Conservation (phyloP, 2,888 invertebrate genomes). For the Eueremaeus valkanovi region DNA sequence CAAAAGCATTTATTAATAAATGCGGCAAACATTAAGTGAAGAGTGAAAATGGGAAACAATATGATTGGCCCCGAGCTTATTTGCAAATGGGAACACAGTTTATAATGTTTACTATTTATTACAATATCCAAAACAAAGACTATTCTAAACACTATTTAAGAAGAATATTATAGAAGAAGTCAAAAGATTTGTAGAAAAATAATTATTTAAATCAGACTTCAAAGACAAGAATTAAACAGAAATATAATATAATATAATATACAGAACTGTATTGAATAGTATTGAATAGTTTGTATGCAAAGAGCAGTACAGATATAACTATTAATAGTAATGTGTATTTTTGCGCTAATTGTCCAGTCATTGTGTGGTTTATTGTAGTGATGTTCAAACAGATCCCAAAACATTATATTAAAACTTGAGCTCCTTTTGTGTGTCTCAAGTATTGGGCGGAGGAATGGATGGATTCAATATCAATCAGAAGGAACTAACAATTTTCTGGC, state of each 20-base stretch:
- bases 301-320: too few species aligned
- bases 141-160: neutral
- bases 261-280: too few species aligned
- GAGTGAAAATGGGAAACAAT: constrained; percentile 25
- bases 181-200: too few species aligned
- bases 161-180: too few species aligned
- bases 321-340: neutral
- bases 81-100: constrained; percentile 3
- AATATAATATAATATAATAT: too few species aligned
- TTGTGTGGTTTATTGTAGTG: constrained; percentile 18
- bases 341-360: neutral
- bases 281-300: too few species aligned
- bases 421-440: neutral
- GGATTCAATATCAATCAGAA: constrained; percentile 9
- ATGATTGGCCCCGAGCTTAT: constrained; percentile 8
- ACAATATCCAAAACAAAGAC: constrained; percentile 4
- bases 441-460: neutral
- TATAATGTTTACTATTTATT: constrained; percentile 17
- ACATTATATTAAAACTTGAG: neutral
- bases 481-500: neutral
- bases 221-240: too few species aligned
- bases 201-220: too few species aligned
- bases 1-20: constrained; percentile 9
- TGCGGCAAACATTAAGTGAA: constrained; percentile 25
- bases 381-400: constrained; percentile 7